These are phyloP conservation scores for Protobothrops flavoviridis DNA, from an alignment of 2,113 vertebrate genomes.

Conservation along the genomic window DNA sequence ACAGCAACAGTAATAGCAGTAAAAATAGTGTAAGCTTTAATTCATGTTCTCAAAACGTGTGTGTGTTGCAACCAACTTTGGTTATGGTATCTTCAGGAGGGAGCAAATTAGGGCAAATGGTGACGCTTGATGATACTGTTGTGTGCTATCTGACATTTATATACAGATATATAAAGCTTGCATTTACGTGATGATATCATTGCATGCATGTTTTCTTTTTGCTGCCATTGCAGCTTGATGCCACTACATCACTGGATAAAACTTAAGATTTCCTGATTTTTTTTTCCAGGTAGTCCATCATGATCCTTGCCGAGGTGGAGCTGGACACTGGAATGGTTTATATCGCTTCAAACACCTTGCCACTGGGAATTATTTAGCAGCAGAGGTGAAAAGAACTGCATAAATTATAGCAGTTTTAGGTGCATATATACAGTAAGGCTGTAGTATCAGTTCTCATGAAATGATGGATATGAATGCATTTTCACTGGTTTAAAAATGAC, in stretches of 20 bases:
- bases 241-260: neutral
- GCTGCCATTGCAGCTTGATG: neutral
- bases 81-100: neutral
- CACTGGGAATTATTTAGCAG: slow-evolving; percentile 92
- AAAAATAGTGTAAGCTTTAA: neutral
- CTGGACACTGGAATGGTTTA: slow-evolving; percentile 95
- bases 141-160: neutral
- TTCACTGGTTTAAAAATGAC: neutral
- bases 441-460: neutral
- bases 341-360: slow-evolving; percentile 96
- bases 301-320: slow-evolving; percentile 91
- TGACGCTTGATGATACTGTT: neutral
- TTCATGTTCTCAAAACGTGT: neutral
- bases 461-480: neutral
- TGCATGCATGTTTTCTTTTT: neutral
- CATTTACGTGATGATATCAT: neutral
- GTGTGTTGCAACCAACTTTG: neutral
- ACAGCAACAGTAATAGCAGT: neutral
- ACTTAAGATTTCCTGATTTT: neutral
- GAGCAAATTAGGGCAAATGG: neutral
- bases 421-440: neutral
- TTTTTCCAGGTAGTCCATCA: slow-evolving; percentile 90
- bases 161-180: neutral
- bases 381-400: slow-evolving; percentile 78
- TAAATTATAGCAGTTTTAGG: neutral